These are phyloP conservation scores for Phenganax stokvisi DNA, from an alignment of 92 coral and sea anemone species.

Conservation along the genomic window DNA sequence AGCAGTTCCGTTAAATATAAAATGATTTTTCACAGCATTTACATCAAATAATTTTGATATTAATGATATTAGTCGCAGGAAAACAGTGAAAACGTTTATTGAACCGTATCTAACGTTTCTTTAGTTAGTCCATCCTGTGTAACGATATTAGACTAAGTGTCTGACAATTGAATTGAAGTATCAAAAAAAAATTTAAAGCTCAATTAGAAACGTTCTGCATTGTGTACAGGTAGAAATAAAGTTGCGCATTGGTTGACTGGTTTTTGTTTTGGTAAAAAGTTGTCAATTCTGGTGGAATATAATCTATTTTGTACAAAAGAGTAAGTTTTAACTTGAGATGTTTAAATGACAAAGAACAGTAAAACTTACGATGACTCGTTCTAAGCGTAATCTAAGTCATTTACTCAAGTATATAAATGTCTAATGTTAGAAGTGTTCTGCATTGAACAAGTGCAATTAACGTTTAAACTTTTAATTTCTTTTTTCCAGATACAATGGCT, in stretches of 20 bases:
- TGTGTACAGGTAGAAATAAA: not conserved
- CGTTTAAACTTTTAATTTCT: not conserved
- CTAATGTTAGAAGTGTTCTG: no score
- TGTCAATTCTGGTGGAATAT: not conserved
- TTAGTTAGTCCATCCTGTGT: slow-evolving; percentile 14
- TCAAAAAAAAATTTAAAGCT: not conserved
- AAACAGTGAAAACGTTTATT: slow-evolving; percentile 1
- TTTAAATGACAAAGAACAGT: no score
- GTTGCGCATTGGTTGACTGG: not conserved
- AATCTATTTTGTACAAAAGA: not conserved
- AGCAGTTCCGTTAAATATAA: slow-evolving; percentile 1
- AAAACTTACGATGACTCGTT: no score
- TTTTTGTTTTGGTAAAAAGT: not conserved
- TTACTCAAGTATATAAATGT: not conserved
- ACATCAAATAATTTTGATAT: slow-evolving; percentile 4
- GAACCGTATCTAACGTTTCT: not conserved
- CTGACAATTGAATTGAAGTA: not conserved
- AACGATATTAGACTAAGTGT: slow-evolving; percentile 18
- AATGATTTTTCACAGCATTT: not conserved
- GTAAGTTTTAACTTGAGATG: no score
- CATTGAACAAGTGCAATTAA: not conserved
- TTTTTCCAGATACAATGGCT: slow-evolving; percentile 10
- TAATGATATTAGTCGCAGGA: slow-evolving; percentile 16
- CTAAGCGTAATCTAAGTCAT: no score
- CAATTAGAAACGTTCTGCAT: not conserved